Percentiles rank a stretch among this genome's conserved stretches.
Conservation (phyloP, 2,888 invertebrate species). For the Baccha elongata region DNA sequence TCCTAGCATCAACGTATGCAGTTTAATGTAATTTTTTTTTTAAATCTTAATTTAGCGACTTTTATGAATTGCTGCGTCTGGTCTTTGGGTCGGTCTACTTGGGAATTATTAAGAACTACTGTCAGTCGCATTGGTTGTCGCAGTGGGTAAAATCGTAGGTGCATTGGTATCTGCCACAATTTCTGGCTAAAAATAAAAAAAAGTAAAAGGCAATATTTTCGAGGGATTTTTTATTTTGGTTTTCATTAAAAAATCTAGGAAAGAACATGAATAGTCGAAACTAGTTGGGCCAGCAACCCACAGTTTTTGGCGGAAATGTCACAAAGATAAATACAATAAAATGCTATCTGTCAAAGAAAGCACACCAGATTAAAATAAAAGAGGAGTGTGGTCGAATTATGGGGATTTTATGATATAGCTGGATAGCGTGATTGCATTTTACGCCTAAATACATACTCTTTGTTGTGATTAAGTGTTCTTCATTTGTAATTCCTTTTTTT, state of each 20-base stretch:
- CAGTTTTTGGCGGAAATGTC: conserved; percentile 48
- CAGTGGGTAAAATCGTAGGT: conserved; percentile 39
- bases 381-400: conserved; percentile 41
- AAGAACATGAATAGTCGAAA: conserved; percentile 40
- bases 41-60: conserved; percentile 16
- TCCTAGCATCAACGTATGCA: conserved; percentile 12
- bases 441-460: conserved; percentile 54
- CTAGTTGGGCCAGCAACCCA: conserved; percentile 56
- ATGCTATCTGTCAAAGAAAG: conserved; percentile 56
- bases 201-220: conserved; percentile 38
- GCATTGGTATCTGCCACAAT: conserved; percentile 31
- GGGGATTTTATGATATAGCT: background rate
- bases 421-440: conserved; percentile 43
- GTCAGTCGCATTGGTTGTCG: conserved; percentile 16
- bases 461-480: conserved; percentile 46
- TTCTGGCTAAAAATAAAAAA: conserved; percentile 7
- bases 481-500: conserved; percentile 51
- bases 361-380: conserved; percentile 42
- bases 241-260: conserved; percentile 28
- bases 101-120: conserved; percentile 22
- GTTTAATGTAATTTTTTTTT: background rate
- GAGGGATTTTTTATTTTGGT: conserved; percentile 6
- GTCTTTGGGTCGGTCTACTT: conserved; percentile 7
- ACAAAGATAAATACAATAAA: conserved; percentile 59
- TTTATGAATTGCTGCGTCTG: conserved; percentile 14